These are phyloP conservation scores for Streptopelia turtur DNA, from an alignment of 2,797 vertebrate species.

Conservation along the genomic window DNA sequence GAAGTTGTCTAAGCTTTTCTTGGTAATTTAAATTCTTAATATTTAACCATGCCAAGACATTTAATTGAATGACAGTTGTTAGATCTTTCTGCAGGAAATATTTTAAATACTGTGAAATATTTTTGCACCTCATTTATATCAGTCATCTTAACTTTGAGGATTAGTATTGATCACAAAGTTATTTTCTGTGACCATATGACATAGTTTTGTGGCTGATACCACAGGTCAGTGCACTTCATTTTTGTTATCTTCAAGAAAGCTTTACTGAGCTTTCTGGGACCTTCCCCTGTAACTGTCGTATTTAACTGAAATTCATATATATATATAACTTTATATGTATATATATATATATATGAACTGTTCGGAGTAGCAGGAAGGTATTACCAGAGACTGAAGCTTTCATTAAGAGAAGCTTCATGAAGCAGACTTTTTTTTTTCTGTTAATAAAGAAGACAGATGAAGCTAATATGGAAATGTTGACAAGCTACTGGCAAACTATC, in stretches of 20 bases:
- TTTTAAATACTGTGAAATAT: background rate
- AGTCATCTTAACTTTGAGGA: background rate
- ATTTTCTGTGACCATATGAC: background rate
- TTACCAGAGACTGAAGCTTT: background rate
- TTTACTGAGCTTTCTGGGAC: background rate
- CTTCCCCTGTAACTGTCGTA: background rate
- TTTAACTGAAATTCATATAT: background rate
- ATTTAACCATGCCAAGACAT: background rate
- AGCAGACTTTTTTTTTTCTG: background rate
- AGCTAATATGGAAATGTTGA: background rate
- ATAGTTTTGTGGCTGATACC: background rate
- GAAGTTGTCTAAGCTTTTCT: background rate
- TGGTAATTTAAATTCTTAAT: background rate
- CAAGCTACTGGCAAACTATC: background rate
- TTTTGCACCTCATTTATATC: background rate
- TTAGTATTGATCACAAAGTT: background rate
- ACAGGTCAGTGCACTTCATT: background rate
- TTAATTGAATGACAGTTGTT: background rate
- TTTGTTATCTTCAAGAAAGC: background rate
- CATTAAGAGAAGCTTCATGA: background rate
- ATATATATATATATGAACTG: background rate
- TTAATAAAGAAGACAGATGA: background rate
- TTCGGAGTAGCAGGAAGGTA: background rate
- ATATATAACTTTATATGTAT: too few species aligned
- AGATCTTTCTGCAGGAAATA: background rate